These are phyloP conservation scores for Cyanoramphus novaezelandiae DNA, from an alignment of 2,113 vertebrate genomes.

Conservation along the genomic window DNA sequence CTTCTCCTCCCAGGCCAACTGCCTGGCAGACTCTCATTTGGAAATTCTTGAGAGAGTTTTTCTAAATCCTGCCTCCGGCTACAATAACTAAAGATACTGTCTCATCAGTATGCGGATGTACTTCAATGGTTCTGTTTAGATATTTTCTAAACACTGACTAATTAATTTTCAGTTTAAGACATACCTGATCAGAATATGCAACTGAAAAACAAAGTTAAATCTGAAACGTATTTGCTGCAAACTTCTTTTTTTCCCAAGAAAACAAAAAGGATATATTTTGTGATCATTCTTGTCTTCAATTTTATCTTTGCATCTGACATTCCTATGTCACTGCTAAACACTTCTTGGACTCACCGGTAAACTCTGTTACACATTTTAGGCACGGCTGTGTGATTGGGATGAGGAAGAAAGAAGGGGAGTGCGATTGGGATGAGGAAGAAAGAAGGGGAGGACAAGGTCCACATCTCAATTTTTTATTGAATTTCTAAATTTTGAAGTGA, in stretches of 20 bases:
- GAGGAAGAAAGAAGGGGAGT: background rate
- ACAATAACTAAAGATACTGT: background rate
- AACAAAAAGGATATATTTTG: background rate
- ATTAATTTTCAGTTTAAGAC: constrained; percentile 54
- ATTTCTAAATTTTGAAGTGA: background rate
- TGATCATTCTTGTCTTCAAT: background rate
- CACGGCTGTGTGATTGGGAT: too few relatives aligned
- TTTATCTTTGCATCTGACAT: background rate
- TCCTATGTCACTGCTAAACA: background rate
- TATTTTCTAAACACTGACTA: constrained; percentile 45
- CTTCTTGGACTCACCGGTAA: background rate
- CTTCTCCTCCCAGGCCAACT: background rate
- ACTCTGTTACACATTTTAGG: accelerated
- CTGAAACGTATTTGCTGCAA: background rate
- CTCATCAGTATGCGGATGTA: constrained; percentile 42
- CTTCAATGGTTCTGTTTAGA: constrained; percentile 5
- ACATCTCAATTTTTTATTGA: background rate
- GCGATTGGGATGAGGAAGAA: background rate
- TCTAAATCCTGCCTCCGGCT: constrained; percentile 45
- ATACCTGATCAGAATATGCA: constrained; percentile 16
- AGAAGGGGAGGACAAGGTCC: background rate
- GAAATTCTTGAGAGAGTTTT: constrained; percentile 46
- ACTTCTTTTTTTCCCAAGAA: background rate
- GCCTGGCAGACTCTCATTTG: constrained; percentile 4
- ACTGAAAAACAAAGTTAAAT: background rate